Conservation (phyloP, 2,797 vertebrate genomes). For the Acipenser transmontanus region DNA sequence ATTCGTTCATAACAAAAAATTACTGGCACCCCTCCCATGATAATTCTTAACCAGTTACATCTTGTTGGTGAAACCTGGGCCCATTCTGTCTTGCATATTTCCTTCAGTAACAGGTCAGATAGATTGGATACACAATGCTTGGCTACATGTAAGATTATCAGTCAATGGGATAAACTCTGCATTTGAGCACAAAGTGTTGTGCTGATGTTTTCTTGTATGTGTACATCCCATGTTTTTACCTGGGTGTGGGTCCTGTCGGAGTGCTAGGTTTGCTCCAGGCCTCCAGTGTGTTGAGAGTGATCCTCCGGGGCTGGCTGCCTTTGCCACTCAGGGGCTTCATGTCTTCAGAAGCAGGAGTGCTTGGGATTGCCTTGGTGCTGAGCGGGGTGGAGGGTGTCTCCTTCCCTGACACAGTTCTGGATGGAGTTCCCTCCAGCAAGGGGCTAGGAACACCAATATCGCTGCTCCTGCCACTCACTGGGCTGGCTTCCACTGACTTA, state of each 20-base stretch:
- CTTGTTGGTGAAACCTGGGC: too few species aligned
- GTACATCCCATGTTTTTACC: not conserved
- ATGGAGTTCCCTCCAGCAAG: slow-evolving; percentile 20
- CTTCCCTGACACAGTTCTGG: slow-evolving; percentile 10
- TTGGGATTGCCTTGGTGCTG: slow-evolving; percentile 16
- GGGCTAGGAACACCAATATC: slow-evolving; percentile 36
- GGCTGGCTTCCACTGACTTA: slow-evolving; percentile 42
- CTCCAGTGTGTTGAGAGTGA: slow-evolving; percentile 84
- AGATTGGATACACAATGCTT: too few species aligned
- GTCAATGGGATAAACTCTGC: not conserved
- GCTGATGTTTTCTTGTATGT: not conserved
- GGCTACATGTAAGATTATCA: not conserved
- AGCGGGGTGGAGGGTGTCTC: slow-evolving; percentile 29
- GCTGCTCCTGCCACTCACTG: slow-evolving; percentile 24
- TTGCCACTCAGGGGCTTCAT: slow-evolving; percentile 49
- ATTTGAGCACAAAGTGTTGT: not conserved
- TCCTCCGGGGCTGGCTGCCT: slow-evolving; percentile 68
- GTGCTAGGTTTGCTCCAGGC: slow-evolving; percentile 73
- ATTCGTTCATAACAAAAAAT: too few species aligned
- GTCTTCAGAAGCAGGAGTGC: slow-evolving; percentile 51
- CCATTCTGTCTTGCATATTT: too few species aligned
- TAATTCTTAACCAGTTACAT: too few species aligned
- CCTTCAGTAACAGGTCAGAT: too few species aligned
- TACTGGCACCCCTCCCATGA: too few species aligned
- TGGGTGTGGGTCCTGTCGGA: slow-evolving; percentile 36